Evolutionary conservation across 1,140 invertebrate genomes (phyloP).

Genomic region (Solenopsis invicta): DNA sequence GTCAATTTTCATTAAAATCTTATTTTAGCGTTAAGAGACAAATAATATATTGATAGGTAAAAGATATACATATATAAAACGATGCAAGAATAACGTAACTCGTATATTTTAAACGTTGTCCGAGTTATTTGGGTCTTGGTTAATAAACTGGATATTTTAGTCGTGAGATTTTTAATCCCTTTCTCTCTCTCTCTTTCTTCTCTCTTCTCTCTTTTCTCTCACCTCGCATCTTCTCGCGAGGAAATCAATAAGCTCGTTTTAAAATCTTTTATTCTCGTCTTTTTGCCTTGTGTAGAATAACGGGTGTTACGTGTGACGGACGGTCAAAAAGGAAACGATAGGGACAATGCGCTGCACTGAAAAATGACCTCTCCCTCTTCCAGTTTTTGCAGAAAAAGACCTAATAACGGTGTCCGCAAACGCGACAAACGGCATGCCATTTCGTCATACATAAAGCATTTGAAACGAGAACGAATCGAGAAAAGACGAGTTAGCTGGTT

Average conservation of each 20-base stretch:
- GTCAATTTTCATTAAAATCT: not conserved
- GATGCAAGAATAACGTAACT: not conserved
- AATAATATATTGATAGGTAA: not conserved
- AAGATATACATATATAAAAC: not conserved
- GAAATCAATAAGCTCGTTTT: conserved; percentile 19
- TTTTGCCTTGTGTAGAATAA: conserved; percentile 11
- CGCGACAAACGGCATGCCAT: conserved; percentile 41
- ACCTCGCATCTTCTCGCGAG: not conserved
- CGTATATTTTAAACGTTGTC: not conserved
- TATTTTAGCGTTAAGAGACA: not conserved
- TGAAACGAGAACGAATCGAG: conserved; percentile 27
- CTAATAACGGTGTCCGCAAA: conserved; percentile 40
- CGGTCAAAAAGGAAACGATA: conserved; percentile 18
- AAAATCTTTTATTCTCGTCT: not conserved
- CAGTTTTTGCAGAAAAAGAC: conserved; percentile 34
- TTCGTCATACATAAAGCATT: conserved; percentile 38
- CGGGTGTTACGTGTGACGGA: not conserved
- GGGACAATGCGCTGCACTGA: conserved; percentile 33
- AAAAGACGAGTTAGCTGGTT: conserved; percentile 33
- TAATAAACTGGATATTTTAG: not conserved
- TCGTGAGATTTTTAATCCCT: not conserved
- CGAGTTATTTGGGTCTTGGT: not conserved
- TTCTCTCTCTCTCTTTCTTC: not conserved
- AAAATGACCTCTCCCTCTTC: conserved; percentile 32
- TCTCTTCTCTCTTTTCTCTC: not conserved